Evolutionary conservation across 2,797 vertebrate species (phyloP).

Genomic region (Enteromius argenteus): DNA sequence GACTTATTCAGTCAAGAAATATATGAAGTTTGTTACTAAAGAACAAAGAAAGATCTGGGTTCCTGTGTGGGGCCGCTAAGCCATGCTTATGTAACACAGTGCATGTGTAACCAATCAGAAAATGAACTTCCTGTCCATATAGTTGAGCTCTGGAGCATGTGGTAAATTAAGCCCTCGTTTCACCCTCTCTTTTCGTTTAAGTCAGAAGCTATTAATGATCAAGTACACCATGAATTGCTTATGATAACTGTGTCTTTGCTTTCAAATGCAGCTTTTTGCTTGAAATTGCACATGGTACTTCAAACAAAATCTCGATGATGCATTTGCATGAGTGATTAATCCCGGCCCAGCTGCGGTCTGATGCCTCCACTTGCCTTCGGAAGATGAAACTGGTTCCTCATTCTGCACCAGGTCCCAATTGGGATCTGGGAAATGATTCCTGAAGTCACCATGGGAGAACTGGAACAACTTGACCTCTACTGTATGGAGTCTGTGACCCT

Average conservation of each 20-base stretch:
- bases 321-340: conserved; percentile 52
- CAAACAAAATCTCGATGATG: conserved; percentile 29
- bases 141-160: conserved; percentile 28
- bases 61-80: conserved; percentile 25
- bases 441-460: conserved; percentile 26
- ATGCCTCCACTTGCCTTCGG: conserved; percentile 62
- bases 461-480: conserved; percentile 49
- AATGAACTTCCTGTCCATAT: conserved; percentile 39
- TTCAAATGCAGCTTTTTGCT: conserved; percentile 32
- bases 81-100: conserved; percentile 33
- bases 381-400: conserved; percentile 68
- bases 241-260: conserved; percentile 29
- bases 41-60: conserved; percentile 37
- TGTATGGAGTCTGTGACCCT: conserved; percentile 39
- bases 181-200: background rate
- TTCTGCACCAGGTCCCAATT: conserved; percentile 58
- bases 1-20: conserved; percentile 14
- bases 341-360: conserved; percentile 37
- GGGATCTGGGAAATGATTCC: conserved; percentile 46
- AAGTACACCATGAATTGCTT: conserved; percentile 21
- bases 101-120: conserved; percentile 57
- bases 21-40: conserved; percentile 27
- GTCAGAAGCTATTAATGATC: conserved; percentile 43
- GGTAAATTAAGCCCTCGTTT: conserved; percentile 50
- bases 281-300: conserved; percentile 35